Percentiles rank a stretch among this genome's conserved stretches.
Evolutionary conservation across 1,140 invertebrate genomes (phyloP).

Genomic region (Brachionus koreanus): DNA sequence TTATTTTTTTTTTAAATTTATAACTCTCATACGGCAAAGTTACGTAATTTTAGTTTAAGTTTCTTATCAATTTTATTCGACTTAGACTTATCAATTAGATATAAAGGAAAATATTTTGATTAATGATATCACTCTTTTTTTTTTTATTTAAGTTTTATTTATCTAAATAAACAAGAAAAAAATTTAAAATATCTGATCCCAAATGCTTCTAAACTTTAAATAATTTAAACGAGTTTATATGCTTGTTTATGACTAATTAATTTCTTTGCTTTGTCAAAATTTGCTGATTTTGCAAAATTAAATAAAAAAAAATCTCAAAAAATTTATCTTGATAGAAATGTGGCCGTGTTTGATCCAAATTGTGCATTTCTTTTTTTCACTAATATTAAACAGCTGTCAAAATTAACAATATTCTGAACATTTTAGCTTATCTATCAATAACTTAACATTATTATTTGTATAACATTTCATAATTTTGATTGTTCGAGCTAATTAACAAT

Average conservation of each 20-base stretch:
- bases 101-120: neutral
- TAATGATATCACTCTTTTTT: neutral
- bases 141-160: neutral
- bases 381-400: neutral
- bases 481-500: neutral
- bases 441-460: neutral
- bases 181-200: neutral
- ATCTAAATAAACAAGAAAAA: neutral
- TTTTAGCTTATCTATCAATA: neutral
- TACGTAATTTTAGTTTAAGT: neutral
- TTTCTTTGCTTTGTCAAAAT: neutral
- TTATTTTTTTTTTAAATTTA: neutral
- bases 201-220: neutral
- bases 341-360: neutral
- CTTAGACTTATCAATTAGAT: neutral
- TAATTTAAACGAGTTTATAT: neutral
- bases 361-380: neutral
- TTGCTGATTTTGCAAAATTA: neutral
- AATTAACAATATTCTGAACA: neutral
- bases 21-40: neutral
- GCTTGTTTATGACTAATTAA: neutral
- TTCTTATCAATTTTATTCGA: neutral
- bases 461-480: neutral
- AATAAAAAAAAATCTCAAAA: neutral
- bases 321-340: neutral